Percentiles rank a stretch among this genome's conserved stretches.
phyloP scores from a whole-genome alignment of 2,113 vertebrate genomes.

The Bufo bufo region DNA sequence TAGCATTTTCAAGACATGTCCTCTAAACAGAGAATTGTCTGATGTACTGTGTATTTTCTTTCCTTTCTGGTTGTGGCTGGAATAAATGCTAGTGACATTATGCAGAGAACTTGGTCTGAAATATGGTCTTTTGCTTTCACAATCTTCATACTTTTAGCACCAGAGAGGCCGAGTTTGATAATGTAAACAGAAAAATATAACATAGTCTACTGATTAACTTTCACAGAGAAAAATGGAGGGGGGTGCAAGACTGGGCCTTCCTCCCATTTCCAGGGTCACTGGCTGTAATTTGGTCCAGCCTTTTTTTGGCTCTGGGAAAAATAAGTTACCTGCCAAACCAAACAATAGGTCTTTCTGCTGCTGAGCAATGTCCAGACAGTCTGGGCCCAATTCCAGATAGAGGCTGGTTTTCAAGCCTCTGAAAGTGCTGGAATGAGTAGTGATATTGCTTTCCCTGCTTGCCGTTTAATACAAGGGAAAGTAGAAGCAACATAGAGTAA shows the following conservation, averaged over 20 bases:
- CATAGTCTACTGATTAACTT: slow-evolving; percentile 59
- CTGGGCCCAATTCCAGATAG: slow-evolving; percentile 77
- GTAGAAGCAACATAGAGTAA: slow-evolving; percentile 68
- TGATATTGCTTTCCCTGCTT: slow-evolving; percentile 59
- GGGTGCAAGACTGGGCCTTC: slow-evolving; percentile 67
- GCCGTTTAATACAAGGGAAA: slow-evolving; percentile 65
- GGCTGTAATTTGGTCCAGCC: slow-evolving; percentile 69
- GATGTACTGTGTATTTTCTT: slow-evolving; percentile 8
- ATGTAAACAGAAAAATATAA: slow-evolving; percentile 13
- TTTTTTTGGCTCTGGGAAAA: slow-evolving; percentile 76
- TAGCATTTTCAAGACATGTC: not conserved
- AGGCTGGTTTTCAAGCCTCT: slow-evolving; percentile 64
- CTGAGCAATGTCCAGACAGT: slow-evolving; percentile 77
- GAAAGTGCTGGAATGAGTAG: slow-evolving; percentile 68
- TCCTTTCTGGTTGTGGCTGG: slow-evolving; percentile 13
- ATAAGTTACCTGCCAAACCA: slow-evolving; percentile 76
- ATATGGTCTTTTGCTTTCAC: slow-evolving; percentile 28
- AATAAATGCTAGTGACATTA: slow-evolving; percentile 52
- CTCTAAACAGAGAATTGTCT: slow-evolving; percentile 5
- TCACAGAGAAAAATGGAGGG: slow-evolving; percentile 65
- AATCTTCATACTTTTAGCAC: slow-evolving; percentile 38
- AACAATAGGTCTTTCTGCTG: slow-evolving; percentile 77
- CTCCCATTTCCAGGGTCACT: slow-evolving; percentile 76
- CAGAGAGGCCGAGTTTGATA: not conserved
- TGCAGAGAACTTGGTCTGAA: slow-evolving; percentile 20